Evolutionary conservation across 2,113 vertebrate genomes (phyloP), one percentile per base, ranked within the genome.

Genomic region (Emydocephalus ijimae): DNA sequence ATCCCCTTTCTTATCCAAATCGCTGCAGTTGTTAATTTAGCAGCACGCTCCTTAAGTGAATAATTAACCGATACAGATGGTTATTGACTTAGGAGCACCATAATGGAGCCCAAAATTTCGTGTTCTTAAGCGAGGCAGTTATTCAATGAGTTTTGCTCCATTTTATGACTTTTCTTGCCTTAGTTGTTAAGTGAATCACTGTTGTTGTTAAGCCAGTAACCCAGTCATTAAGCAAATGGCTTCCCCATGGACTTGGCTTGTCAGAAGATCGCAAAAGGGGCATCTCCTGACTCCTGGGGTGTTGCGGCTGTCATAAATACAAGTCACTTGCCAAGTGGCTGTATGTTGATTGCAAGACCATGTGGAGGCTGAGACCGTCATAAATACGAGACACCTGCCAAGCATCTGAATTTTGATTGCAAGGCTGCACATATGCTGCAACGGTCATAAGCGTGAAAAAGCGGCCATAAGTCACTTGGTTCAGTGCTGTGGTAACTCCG

Each of bases 401-500:
- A 59, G 57, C 1, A 7, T 0, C 57, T 9, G 23, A 24, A 59
- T 59, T 59, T 24, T 8, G 23, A 59, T 24, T 2, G 1, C 23
- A 0, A 24, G 57, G 7, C 57, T 1, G 23, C 0, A 9, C 3
- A 9, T 24, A 61, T 3, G 23, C 10, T 12, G 10, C 1, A 4
- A 29, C 0, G 3, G 59, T 12, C 1, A 1, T n/a, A 14, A 64
- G 26, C 1, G 3, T 64, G 61, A n/a, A 64, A 64, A 20, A 64
- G 12, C 3, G 11, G 61, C 4, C 3, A 10, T 12, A 12, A 1
- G 26, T 29, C 10, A 3, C 26, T 64, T 1, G 3, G 4, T 61
- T 12, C 24, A 61, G 59, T 8, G 59, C 26, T 24, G 3, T 29
- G 9, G 9, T 11, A 29, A 64, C 10, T 29, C 26, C 4, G 0